Evolutionary conservation across 2,888 invertebrate genomes (phyloP), one percentile per base, ranked within the genome.

Genomic region (Noctua comes): DNA sequence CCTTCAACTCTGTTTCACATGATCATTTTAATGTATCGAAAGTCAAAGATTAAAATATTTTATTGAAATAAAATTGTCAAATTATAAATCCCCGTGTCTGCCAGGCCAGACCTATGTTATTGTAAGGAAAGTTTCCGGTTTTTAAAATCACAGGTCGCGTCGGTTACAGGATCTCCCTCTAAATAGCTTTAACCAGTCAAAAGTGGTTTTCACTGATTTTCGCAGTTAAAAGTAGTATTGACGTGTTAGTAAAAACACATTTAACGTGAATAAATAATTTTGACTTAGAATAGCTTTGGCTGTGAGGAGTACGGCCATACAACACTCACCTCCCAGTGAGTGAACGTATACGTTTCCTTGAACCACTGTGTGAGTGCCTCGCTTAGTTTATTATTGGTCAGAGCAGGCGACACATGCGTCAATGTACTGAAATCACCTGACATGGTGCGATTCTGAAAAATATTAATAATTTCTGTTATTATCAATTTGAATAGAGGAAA

Each of bases 251-350:
- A 57, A n/a, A n/a, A 57, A 11, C 11, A 57, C n/a, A n/a, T 57
- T n/a, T 11, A 57, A n/a, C 2, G 0, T 59, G 0, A 59, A 59
- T 16, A 59, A 59, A 27, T 59, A 59, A 27, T 62, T 62, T 62
- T 18, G 8, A 31, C 62, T 62, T 62, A 2, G 8, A 36, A 36
- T 64, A 64, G 24, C 18, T 65, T n/a, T 40, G 6, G 11, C 65
- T 65, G 40, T 40, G 5, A 18, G 5, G 11, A 1, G 16, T 43
- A 66, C 8, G 0, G 6, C 16, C 43, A 16, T 4, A 66, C 3
- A 36, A 51, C 8, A 57, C 83, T 88, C 91, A 97, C 97, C 95
- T 96, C 95, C 95, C 96, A 96, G 79, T 94, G 94, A 2, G 94
- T 95, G 77, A 96, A 97, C 0, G 81, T 86, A 6, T 92, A 80